Base-by-base conservation (phyloP, 2,113 vertebrate genomes). In the Muntiacus reevesi region DNA sequence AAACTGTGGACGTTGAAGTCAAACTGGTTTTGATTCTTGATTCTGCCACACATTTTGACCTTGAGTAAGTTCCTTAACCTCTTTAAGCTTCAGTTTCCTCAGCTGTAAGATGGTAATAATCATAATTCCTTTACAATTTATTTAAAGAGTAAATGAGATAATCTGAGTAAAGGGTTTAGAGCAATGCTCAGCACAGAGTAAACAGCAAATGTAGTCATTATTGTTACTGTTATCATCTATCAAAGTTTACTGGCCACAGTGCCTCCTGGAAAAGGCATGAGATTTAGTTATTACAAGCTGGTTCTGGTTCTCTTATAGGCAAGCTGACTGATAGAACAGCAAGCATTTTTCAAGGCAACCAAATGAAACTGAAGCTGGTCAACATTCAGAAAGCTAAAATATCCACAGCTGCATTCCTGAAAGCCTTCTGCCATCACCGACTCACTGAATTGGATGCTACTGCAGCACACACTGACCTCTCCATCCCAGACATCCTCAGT, bases 301-400 rank as follows among this genome's bases (percentile, higher is more conserved):
- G 12, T 87, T 95, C 45, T 95, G n/a, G 79, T 97, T 98, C 67
- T 93, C 33, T 96, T 92, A 2, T 95, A 99, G 99, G 99, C 91
- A 98, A 99, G 85, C 91, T 99, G 96, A 99, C 99, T 52, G 99
- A 99, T 98, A 99, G 99, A 91, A 99, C 99, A 0, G 99, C 99
- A 64, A 99, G 99, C 40, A 99, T 99, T 62, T 99, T 99, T 98
- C 99, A 98, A 47, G 99, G 98, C 95, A 98, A 98, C 52, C 99
- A 99, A 95, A 98, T 99, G 89, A 99, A 99, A 7, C 97, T 99
- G 97, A 99, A 99, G 82, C 98, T 99, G 50, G 99, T 99, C 85
- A 99, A 98, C 91, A 99, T 99, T 96, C 99, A 99, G 30, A 99
- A 99, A n/a, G 99, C 99, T 0, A 99, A 99, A 19, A 99, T 99